Percentiles rank a stretch among this genome's conserved stretches.
phyloP scores from a whole-genome alignment of 2,888 invertebrate species.

The Ectemnius continuus region DNA sequence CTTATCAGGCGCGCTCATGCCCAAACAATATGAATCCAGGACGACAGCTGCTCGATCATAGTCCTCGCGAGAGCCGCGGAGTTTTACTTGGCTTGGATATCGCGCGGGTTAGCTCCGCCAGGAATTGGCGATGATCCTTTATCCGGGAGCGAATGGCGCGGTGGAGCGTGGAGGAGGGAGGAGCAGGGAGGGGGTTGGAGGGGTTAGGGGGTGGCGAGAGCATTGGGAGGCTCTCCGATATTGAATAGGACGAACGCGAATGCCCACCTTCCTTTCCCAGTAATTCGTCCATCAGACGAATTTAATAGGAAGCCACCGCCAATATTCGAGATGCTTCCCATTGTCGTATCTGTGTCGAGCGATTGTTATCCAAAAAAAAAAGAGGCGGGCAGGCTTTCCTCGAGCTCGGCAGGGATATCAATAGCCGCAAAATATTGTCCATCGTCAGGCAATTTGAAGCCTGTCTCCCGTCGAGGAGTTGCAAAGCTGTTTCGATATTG shows the following conservation, averaged over 20 bases:
- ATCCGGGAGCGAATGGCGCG: too few relatives aligned
- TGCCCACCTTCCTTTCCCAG: conserved; percentile 27
- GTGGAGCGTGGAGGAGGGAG: too few relatives aligned
- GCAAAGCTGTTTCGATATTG: conserved; percentile 48
- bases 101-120: too few relatives aligned
- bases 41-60: too few relatives aligned
- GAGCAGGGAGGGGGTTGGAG: too few relatives aligned
- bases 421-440: conserved; percentile 58
- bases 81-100: too few relatives aligned
- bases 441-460: conserved; percentile 57
- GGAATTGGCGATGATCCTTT: too few relatives aligned
- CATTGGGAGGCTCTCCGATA: background rate
- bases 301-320: conserved; percentile 31
- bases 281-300: conserved; percentile 17
- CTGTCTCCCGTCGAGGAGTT: conserved; percentile 30
- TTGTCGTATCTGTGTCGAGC: conserved; percentile 1
- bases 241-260: background rate
- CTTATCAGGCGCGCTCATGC: conserved; percentile 49
- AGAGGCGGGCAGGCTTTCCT: background rate
- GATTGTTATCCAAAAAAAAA: conserved; percentile 7
- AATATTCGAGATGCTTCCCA: conserved; percentile 42
- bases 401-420: conserved; percentile 45
- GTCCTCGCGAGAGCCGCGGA: too few relatives aligned
- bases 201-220: too few relatives aligned
- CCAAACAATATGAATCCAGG: too few relatives aligned